A percentile compares a stretch with the other conserved stretches of the same genome.
These are phyloP conservation scores for Lycopodina hypogea DNA, from an alignment of 37 sponge, comb jelly and placozoan species.

Conservation along the genomic window DNA sequence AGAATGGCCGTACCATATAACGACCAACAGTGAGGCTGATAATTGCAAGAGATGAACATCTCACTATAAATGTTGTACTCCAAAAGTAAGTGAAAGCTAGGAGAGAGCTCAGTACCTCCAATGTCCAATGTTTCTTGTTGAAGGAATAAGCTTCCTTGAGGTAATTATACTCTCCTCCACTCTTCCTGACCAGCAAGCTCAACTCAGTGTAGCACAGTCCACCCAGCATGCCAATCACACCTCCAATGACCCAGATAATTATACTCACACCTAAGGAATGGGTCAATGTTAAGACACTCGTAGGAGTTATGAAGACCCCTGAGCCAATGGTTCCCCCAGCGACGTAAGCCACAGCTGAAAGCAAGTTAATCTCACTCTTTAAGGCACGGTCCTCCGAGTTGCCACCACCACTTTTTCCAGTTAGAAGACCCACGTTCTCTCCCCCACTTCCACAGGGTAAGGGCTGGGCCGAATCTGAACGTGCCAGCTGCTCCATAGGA, in stretches of 20 bases:
- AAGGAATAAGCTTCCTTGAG: no score
- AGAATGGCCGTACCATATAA: constrained; percentile 40
- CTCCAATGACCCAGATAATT: constrained; percentile 56
- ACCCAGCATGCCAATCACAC: constrained; percentile 43
- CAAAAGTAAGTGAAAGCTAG: constrained; percentile 44
- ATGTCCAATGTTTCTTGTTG: neutral
- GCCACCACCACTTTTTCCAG: no score
- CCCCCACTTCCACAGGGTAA: no score
- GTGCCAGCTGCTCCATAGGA: no score
- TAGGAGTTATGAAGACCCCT: constrained; percentile 80
- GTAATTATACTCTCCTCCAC: constrained; percentile 64
- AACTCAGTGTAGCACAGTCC: constrained; percentile 64
- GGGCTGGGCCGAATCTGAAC: no score
- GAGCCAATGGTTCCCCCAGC: constrained; percentile 66
- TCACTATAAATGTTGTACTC: constrained; percentile 23
- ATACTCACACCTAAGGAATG: constrained; percentile 48
- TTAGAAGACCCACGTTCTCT: no score
- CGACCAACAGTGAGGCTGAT: constrained; percentile 22
- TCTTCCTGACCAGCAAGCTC: constrained; percentile 30
- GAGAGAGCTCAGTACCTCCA: constrained; percentile 18
- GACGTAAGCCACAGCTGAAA: constrained; percentile 20
- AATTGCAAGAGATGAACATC: constrained; percentile 31
- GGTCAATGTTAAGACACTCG: constrained; percentile 18
- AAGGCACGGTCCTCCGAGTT: no score
- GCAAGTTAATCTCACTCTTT: constrained; percentile 17